Conservation (phyloP, 30 jellyfish, hydroid and myxozoan species). For the Cassiopea xamachana region DNA sequence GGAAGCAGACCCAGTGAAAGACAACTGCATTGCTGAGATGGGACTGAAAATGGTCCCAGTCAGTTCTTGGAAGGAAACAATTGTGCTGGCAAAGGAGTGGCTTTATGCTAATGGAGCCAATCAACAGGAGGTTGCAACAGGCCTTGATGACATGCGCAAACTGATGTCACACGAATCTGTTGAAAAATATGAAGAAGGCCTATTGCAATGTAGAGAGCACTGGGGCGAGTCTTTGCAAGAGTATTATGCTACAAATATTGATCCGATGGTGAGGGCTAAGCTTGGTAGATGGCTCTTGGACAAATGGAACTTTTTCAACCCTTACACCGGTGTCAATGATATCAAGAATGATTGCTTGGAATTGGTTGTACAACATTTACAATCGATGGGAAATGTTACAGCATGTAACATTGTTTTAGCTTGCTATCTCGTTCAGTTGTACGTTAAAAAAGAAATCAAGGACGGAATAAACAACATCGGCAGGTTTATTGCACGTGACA, state of each 20-base stretch:
- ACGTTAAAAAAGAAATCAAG: conserved; percentile 68
- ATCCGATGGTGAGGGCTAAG: conserved; percentile 66
- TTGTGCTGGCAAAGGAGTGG: conserved; percentile 82
- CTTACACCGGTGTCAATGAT: conserved; percentile 88
- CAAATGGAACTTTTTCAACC: conserved; percentile 79
- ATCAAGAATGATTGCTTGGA: conserved; percentile 80
- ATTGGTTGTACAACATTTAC: conserved; percentile 75
- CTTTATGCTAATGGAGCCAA: conserved; percentile 85
- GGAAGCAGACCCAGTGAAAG: conserved; percentile 74
- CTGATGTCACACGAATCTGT: conserved; percentile 73
- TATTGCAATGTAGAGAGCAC: conserved; percentile 71
- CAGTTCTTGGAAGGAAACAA: conserved; percentile 79
- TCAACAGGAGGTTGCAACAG: conserved; percentile 88
- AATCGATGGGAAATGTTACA: conserved; percentile 67
- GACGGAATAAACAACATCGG: conserved; percentile 78
- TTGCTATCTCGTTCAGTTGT: conserved; percentile 80
- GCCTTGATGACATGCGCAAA: conserved; percentile 86
- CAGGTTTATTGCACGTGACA: conserved; percentile 69
- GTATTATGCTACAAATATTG: conserved; percentile 73
- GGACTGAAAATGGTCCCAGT: conserved; percentile 76
- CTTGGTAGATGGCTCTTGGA: conserved; percentile 87
- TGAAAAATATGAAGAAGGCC: conserved; percentile 80
- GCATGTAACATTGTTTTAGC: conserved; percentile 64
- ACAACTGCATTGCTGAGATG: conserved; percentile 61
- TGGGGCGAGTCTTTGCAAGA: conserved; percentile 86